These are phyloP conservation scores for Drosophila formosana DNA, from an alignment of 2,888 invertebrate species.

Conservation along the genomic window DNA sequence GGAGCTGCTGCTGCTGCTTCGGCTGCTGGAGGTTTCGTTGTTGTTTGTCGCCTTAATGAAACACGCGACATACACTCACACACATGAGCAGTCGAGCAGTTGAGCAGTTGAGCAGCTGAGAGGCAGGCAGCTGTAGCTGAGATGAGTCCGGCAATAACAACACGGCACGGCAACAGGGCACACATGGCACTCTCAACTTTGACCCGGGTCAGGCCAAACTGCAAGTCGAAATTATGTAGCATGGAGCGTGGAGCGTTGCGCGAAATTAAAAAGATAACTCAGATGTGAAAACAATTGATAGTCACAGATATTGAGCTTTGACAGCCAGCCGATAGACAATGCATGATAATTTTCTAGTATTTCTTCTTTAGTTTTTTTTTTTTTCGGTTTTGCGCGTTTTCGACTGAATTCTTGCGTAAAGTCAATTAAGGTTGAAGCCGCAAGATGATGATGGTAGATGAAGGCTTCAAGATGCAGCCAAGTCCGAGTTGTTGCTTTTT, in stretches of 20 bases:
- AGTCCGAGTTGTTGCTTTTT: conserved; percentile 40
- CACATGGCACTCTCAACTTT: conserved; percentile 72
- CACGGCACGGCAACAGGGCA: conserved; percentile 36
- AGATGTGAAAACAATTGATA: conserved; percentile 81
- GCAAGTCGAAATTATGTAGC: conserved; percentile 70
- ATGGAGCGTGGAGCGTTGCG: conserved; percentile 55
- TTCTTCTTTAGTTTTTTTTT: background rate
- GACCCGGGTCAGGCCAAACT: conserved; percentile 76
- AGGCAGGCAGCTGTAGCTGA: conserved; percentile 29
- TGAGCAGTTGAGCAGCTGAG: background rate
- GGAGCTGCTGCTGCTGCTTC: conserved; percentile 21
- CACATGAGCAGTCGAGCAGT: conserved; percentile 32
- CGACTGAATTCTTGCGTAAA: conserved; percentile 61
- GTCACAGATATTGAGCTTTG: conserved; percentile 80
- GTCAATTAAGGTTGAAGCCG: conserved; percentile 70
- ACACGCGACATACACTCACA: conserved; percentile 78
- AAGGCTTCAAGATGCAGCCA: conserved; percentile 58
- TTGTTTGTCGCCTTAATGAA: conserved; percentile 81
- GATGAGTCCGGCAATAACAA: conserved; percentile 35
- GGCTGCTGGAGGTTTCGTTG: conserved; percentile 61
- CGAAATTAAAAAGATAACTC: conserved; percentile 82
- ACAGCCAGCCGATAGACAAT: conserved; percentile 76
- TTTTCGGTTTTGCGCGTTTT: background rate
- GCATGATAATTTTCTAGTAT: conserved; percentile 68
- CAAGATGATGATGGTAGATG: conserved; percentile 39